Evolutionary conservation across 2,113 vertebrate species (phyloP).

Genomic region (Podarcis raffonei): DNA sequence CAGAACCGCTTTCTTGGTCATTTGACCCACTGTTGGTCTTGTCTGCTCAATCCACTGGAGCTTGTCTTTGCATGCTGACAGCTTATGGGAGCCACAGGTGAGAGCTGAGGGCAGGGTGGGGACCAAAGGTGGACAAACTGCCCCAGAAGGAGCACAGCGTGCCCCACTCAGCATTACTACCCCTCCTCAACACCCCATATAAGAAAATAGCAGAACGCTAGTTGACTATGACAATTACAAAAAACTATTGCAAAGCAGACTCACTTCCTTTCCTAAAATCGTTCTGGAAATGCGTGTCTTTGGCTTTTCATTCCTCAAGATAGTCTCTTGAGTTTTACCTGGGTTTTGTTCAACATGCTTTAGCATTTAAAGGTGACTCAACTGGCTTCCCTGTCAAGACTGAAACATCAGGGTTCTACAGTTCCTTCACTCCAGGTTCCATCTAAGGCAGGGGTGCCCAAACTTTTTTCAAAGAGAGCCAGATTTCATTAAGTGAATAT

Average conservation of each 20-base stretch:
- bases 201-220: fast-evolving
- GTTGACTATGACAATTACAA: background rate
- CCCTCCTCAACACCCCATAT: no score
- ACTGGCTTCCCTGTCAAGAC: background rate
- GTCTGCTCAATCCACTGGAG: no score
- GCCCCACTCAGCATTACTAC: no score
- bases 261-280: background rate
- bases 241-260: background rate
- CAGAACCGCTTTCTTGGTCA: no score
- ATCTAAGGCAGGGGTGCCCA: fast-evolving
- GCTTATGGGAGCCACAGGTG: no score
- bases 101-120: no score
- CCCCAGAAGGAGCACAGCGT: no score
- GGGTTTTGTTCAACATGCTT: conserved; percentile 17
- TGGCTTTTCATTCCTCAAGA: conserved; percentile 9
- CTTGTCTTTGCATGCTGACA: no score
- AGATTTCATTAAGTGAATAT: no score
- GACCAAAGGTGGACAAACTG: no score
- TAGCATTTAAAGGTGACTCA: background rate
- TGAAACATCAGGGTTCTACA: background rate
- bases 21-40: no score
- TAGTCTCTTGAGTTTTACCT: conserved; percentile 21
- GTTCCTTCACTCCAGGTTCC: conserved; percentile 20
- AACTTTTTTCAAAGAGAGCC: no score
- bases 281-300: background rate